Conservation (phyloP, 2,113 vertebrate species). For the Engraulis encrasicolus region DNA sequence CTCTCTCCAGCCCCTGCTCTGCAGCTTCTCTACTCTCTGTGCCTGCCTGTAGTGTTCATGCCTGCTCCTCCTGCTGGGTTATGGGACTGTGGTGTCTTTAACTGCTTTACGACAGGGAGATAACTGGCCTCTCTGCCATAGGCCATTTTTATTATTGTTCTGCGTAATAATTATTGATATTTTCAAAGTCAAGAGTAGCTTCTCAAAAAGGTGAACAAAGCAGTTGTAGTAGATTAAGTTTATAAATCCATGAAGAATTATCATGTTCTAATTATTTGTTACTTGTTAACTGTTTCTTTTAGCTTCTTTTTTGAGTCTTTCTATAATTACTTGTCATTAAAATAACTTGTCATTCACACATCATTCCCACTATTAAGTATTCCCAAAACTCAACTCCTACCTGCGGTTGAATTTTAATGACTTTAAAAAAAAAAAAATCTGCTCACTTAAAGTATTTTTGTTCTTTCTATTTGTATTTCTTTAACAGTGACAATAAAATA, state of each 20-base stretch:
- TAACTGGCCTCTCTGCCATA: neutral
- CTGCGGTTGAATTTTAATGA: neutral
- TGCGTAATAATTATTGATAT: neutral
- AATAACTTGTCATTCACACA: neutral
- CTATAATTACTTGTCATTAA: neutral
- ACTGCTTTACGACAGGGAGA: neutral
- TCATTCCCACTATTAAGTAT: neutral
- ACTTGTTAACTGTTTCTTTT: neutral
- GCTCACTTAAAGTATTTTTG: neutral
- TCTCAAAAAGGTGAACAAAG: neutral
- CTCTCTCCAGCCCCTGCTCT: neutral
- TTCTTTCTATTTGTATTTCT: neutral
- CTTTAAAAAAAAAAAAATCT: neutral
- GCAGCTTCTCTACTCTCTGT: neutral
- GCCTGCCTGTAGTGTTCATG: neutral
- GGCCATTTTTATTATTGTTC: neutral
- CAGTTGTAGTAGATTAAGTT: no score
- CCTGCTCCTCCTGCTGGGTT: conserved; percentile 6
- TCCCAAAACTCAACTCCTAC: neutral
- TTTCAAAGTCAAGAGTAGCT: neutral
- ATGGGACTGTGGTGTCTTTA: neutral
- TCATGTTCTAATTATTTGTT: neutral
- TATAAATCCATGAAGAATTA: neutral
- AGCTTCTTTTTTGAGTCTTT: neutral
- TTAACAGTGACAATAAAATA: conserved; percentile 15